These are phyloP conservation scores for Drosophila arawakana DNA, from an alignment of 1,140 invertebrate species.

Conservation along the genomic window DNA sequence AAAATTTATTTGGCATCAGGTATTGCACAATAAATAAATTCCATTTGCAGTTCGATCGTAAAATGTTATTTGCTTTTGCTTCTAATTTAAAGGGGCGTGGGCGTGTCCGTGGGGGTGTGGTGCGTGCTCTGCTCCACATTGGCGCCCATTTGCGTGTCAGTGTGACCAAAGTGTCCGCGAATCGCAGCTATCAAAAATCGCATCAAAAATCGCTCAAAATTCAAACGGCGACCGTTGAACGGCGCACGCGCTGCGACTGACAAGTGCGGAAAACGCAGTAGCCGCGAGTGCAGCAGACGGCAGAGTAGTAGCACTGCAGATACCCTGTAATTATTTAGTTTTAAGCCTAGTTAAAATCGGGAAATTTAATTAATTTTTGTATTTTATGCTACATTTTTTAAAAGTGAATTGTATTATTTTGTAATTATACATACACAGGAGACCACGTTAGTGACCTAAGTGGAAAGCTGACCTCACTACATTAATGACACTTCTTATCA, in stretches of 20 bases:
- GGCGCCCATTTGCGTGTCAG: slow-evolving; percentile 38
- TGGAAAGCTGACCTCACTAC: too few relatives aligned
- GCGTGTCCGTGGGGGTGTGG: slow-evolving; percentile 11
- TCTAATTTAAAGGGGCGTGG: not conserved
- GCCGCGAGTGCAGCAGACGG: slow-evolving; percentile 2
- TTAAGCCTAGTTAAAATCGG: too few relatives aligned
- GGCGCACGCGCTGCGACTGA: slow-evolving; percentile 61
- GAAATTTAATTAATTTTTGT: not conserved
- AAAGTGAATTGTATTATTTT: too few relatives aligned
- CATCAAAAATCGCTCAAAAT: slow-evolving; percentile 69
- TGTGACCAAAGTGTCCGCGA: slow-evolving; percentile 36
- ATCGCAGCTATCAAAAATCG: slow-evolving; percentile 50
- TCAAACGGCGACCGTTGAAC: slow-evolving; percentile 49
- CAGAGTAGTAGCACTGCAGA: not conserved
- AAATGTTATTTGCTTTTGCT: slow-evolving; percentile 16
- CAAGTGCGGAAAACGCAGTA: slow-evolving; percentile 49
- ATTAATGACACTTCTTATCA: too few relatives aligned
- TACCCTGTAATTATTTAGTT: not conserved
- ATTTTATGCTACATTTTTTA: not conserved
- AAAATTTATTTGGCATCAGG: slow-evolving; percentile 10
- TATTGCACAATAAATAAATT: slow-evolving; percentile 36
- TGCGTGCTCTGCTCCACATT: slow-evolving; percentile 61
- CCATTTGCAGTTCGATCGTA: not conserved
- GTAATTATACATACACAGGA: too few relatives aligned
- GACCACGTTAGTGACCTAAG: too few relatives aligned